Conservation (phyloP, 2,797 vertebrate species). For the Cyprinella venusta region DNA sequence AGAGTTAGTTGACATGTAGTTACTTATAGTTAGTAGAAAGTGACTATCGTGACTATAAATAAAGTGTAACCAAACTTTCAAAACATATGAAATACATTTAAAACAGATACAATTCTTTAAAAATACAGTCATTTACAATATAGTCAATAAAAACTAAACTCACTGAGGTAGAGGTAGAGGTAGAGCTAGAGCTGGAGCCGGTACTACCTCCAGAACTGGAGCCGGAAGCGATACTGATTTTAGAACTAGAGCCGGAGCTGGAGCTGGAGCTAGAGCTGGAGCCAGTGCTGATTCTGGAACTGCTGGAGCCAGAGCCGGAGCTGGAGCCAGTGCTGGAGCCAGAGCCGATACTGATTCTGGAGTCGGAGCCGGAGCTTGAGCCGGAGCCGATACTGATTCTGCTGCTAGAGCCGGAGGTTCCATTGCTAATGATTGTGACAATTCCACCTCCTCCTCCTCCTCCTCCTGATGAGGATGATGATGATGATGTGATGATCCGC, state of each 20-base stretch:
- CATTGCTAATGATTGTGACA: constrained; percentile 50
- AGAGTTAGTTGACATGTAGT: too few species aligned
- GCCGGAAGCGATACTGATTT: constrained; percentile 11
- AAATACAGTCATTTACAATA: neutral
- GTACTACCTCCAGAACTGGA: constrained; percentile 16
- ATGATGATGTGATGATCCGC: constrained; percentile 57
- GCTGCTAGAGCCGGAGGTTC: constrained; percentile 40
- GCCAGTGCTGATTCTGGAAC: neutral
- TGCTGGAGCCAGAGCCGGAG: constrained; percentile 22
- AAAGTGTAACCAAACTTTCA: neutral
- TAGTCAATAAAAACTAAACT: constrained; percentile 3
- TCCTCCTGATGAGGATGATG: neutral
- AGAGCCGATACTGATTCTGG: neutral
- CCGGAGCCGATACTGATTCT: constrained; percentile 10
- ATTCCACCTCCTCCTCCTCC: constrained; percentile 34
- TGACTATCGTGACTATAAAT: too few species aligned
- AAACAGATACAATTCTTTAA: neutral
- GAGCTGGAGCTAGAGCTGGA: neutral
- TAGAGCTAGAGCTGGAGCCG: constrained; percentile 16
- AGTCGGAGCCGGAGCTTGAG: neutral
- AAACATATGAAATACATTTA: neutral
- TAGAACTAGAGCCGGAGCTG: constrained; percentile 17
- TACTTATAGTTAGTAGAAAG: too few species aligned
- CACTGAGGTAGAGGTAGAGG: constrained; percentile 40
- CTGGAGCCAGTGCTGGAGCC: constrained; percentile 11